phyloP scores from a whole-genome alignment of 2,888 invertebrate species.

The Abrostola tripartita region DNA sequence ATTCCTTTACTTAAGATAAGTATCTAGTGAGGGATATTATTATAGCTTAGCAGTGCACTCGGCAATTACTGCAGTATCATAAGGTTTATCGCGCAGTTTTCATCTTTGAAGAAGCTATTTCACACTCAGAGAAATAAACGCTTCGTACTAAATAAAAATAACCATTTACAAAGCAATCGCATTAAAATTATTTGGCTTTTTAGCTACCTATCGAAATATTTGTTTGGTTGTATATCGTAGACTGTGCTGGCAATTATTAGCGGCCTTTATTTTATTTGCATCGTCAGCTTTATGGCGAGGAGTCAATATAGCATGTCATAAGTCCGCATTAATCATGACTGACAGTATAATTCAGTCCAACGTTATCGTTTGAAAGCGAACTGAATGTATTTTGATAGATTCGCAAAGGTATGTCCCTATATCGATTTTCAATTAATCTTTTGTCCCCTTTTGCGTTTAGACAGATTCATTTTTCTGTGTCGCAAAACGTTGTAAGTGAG shows the following conservation, averaged over 20 bases:
- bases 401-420: conserved; percentile 79
- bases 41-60: conserved; percentile 18
- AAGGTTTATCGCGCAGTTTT: conserved; percentile 35
- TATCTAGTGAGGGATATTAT: conserved; percentile 31
- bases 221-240: conserved; percentile 57
- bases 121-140: conserved; percentile 27
- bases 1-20: conserved; percentile 20
- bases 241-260: conserved; percentile 64
- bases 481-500: conserved; percentile 67
- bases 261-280: conserved; percentile 68
- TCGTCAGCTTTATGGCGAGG: conserved; percentile 56
- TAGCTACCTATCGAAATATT: conserved; percentile 56
- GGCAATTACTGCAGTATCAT: conserved; percentile 23
- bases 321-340: conserved; percentile 82
- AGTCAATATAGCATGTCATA: conserved; percentile 79
- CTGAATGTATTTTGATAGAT: conserved; percentile 83
- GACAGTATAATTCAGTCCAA: conserved; percentile 78
- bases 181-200: conserved; percentile 8
- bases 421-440: conserved; percentile 87
- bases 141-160: conserved; percentile 19
- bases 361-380: conserved; percentile 82
- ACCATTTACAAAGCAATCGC: conserved; percentile 17
- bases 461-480: conserved; percentile 76
- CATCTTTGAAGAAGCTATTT: conserved; percentile 36
- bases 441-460: conserved; percentile 80